Percentiles rank a stretch among this genome's conserved stretches.
Evolutionary conservation across 2,797 vertebrate species (phyloP).

Genomic region (Simalia tracyae): DNA sequence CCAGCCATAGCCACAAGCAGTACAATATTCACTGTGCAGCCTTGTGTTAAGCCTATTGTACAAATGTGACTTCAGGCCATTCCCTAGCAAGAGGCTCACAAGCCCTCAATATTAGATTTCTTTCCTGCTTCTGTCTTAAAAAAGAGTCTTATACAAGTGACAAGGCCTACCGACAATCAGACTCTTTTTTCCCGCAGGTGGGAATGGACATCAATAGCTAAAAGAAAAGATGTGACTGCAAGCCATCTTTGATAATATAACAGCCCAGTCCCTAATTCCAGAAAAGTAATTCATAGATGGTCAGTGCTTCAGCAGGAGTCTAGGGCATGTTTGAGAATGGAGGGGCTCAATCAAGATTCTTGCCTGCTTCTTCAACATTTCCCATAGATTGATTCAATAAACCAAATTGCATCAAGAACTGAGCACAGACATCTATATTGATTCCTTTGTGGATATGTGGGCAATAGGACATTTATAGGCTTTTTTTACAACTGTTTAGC

Average conservation of each 20-base stretch:
- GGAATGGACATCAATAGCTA: neutral
- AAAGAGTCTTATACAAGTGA: neutral
- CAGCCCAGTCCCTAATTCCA: neutral
- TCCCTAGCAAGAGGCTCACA: neutral
- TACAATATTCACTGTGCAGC: neutral
- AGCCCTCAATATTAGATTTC: neutral
- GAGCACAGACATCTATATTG: neutral
- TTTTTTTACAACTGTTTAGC: neutral
- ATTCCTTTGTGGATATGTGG: neutral
- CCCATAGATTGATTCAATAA: neutral
- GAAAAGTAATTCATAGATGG: neutral
- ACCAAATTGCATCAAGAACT: neutral
- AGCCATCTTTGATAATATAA: neutral
- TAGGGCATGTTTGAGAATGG: neutral
- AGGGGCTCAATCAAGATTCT: neutral
- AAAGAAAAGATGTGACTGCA: neutral
- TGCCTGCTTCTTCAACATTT: neutral
- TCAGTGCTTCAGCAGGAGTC: neutral
- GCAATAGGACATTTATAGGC: neutral
- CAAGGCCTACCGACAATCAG: neutral
- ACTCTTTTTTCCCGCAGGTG: neutral
- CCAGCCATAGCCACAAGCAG: neutral
- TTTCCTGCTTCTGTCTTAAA: neutral
- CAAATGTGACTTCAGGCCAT: neutral
- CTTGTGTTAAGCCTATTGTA: neutral